A percentile compares a stretch with the other conserved stretches of the same genome.
Evolutionary conservation across 2,113 vertebrate genomes (phyloP).

Genomic region (Ivindomyrus marchei): DNA sequence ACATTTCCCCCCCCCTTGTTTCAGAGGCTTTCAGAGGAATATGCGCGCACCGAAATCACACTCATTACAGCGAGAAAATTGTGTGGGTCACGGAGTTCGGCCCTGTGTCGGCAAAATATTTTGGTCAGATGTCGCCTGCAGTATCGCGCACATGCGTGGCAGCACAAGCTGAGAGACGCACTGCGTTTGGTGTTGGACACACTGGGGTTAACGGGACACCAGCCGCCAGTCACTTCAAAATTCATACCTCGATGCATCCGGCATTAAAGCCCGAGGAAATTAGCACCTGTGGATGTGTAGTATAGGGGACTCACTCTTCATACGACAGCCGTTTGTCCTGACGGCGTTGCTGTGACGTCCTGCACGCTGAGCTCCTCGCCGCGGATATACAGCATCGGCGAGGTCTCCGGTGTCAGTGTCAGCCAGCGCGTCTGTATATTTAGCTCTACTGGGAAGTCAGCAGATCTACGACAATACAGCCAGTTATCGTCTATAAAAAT

Average conservation of each 20-base stretch:
- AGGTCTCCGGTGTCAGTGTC: background rate
- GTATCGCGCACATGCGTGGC: background rate
- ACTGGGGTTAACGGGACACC: background rate
- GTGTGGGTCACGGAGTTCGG: background rate
- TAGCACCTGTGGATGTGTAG: background rate
- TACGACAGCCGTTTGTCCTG: background rate
- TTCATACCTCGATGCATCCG: background rate
- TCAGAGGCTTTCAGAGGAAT: slow-evolving; percentile 3
- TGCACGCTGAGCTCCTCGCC: background rate
- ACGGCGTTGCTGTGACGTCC: background rate
- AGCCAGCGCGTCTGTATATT: background rate
- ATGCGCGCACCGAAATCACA: background rate
- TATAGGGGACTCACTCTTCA: background rate
- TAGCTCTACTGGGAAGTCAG: background rate
- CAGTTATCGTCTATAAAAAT: background rate
- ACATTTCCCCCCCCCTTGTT: background rate
- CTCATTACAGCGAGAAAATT: background rate
- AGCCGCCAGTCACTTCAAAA: background rate
- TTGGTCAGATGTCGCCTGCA: background rate
- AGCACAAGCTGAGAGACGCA: background rate
- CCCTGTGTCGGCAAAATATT: background rate
- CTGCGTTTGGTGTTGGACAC: background rate
- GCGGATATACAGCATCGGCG: background rate
- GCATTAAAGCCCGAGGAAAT: background rate
- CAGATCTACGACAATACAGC: background rate